Evolutionary conservation across 2,888 invertebrate genomes (phyloP).

Genomic region (Dasypolia templi): DNA sequence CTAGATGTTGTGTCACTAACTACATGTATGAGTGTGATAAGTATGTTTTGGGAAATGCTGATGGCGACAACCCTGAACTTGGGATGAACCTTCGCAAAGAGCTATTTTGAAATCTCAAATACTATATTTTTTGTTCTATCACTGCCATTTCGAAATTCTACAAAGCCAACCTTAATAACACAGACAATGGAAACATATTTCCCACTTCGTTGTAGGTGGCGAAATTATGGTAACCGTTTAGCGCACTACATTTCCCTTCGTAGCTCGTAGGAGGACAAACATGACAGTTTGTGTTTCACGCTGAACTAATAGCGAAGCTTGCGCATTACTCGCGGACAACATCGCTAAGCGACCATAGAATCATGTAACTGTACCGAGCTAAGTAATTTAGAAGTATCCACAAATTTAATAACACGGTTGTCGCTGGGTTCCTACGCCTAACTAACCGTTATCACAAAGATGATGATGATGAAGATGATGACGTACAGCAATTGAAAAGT

Average conservation of each 20-base stretch:
- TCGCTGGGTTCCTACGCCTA: not conserved
- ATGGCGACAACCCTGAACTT: too few species aligned
- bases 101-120: not conserved
- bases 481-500: not conserved
- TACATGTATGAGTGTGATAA: too few species aligned
- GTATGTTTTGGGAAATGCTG: too few species aligned
- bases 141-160: not conserved
- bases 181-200: conserved; percentile 50
- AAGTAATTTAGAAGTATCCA: conserved; percentile 55
- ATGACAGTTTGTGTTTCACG: conserved; percentile 55
- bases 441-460: not conserved
- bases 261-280: conserved; percentile 56
- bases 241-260: conserved; percentile 50
- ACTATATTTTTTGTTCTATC: not conserved
- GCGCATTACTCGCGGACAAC: conserved; percentile 53
- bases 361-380: conserved; percentile 42
- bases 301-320: conserved; percentile 54
- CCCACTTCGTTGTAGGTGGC: conserved; percentile 58
- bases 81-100: too few species aligned
- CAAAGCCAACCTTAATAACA: not conserved
- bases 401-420: conserved; percentile 43
- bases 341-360: conserved; percentile 50
- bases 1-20: too few species aligned
- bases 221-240: conserved; percentile 64
- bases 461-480: not conserved